A percentile compares a stretch with the other conserved stretches of the same genome.
Conservation (phyloP, 2,113 vertebrate species). For the Lontra canadensis region DNA sequence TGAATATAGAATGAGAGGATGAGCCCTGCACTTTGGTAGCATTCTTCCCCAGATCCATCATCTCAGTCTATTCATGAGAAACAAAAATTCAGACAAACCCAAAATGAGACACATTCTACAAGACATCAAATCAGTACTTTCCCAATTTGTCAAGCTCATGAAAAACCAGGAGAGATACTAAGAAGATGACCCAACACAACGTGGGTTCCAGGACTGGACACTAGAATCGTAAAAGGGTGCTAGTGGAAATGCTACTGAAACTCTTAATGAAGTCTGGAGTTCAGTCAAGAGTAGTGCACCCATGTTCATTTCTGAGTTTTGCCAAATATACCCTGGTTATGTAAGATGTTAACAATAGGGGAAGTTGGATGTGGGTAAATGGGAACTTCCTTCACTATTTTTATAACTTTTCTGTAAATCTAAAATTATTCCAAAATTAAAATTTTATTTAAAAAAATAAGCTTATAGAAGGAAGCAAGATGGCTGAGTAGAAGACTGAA, state of each 20-base stretch:
- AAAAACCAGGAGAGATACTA: neutral
- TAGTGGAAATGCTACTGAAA: neutral
- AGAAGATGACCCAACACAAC: neutral
- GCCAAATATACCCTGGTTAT: neutral
- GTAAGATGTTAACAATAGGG: neutral
- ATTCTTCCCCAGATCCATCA: neutral
- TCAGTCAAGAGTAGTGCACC: neutral
- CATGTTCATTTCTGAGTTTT: neutral
- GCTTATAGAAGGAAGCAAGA: neutral
- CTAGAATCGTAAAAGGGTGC: neutral
- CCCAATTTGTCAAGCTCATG: neutral
- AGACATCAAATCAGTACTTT: neutral
- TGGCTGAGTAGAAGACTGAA: too few species aligned
- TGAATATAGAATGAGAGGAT: neutral
- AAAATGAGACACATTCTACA: neutral
- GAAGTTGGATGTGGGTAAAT: neutral
- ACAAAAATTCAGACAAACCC: neutral
- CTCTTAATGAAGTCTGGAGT: neutral
- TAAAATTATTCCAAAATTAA: constrained; percentile 5
- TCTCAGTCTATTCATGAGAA: neutral
- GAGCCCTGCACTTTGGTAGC: neutral
- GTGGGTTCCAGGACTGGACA: neutral
- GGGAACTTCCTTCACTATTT: neutral
- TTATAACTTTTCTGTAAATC: neutral
- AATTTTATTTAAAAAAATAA: neutral